Conservation (phyloP, 2,888 invertebrate genomes). For the Leptogaster cylindrica region DNA sequence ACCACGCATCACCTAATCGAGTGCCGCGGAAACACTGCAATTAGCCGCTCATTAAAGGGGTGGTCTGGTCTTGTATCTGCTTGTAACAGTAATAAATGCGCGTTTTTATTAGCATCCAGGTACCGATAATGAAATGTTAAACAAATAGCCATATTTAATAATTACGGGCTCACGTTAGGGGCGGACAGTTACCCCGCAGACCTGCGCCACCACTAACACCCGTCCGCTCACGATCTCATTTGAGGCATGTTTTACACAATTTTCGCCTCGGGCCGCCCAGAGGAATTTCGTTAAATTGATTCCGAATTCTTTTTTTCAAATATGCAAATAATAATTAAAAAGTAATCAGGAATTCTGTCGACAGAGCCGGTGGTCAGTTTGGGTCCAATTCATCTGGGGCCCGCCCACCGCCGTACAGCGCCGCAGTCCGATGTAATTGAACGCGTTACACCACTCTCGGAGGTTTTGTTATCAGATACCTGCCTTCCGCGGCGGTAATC, state of each 20-base stretch:
- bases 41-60: constrained; percentile 42
- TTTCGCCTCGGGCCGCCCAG: constrained; percentile 20
- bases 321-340: constrained; percentile 40
- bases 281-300: constrained; percentile 22
- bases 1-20: constrained; percentile 46
- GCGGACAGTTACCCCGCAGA: constrained; percentile 27
- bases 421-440: constrained; percentile 32
- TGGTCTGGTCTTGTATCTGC: constrained; percentile 33
- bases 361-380: constrained; percentile 1
- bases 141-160: constrained; percentile 41
- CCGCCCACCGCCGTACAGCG: background rate
- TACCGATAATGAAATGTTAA: constrained; percentile 33
- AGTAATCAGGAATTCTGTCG: constrained; percentile 35
- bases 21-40: constrained; percentile 47
- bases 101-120: constrained; percentile 37
- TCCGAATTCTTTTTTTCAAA: background rate
- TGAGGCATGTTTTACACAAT: background rate
- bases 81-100: constrained; percentile 31
- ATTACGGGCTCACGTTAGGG: constrained; percentile 24
- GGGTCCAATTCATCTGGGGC: background rate
- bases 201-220: constrained; percentile 19
- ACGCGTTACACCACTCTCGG: constrained; percentile 1
- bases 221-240: background rate
- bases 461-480: background rate
- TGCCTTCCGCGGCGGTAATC: background rate